Base-by-base conservation (phyloP, 2,888 invertebrate species). In the Drosophila quinaria region DNA sequence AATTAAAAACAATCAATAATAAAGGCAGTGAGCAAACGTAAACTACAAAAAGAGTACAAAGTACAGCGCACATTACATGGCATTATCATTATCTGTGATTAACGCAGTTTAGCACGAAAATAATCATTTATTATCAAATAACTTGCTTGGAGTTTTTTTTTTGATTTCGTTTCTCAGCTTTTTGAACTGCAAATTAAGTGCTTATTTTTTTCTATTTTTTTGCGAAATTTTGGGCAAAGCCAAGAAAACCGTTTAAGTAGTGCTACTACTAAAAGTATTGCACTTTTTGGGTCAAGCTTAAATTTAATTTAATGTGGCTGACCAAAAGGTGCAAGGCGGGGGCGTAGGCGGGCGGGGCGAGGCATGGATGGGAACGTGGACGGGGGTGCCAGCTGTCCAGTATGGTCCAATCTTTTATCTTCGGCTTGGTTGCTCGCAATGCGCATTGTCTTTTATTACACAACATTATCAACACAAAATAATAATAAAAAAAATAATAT, bases 1-100 rank as follows among this genome's bases (percentile, higher is more conserved):
- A 84, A 84, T 84, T 84, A 84, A 87, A 87, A 84, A 89, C 89
- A 89, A 84, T 84, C 87, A 84, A 89, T 84, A 88, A 74, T 54
- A 72, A 59, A 67, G 35, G 52, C 49, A 55, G 56, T 19, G 25
- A 67, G 66, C 54, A 44, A 67, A 70, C 52, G 58, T 56, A 47
- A 52, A 39, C 41, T 67, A 33, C 63, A 22, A 22, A 22, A 22
- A 22, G 31, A 55, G 39, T 11, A 41, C 29, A 4, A 4, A 58
- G 31, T 52, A 44, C 55, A 52, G 54, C 17, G 59, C 52, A 51
- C 70, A 66, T 70, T 65, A 64, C 59, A 42, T 59, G 29, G 64
- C 87, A 80, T 74, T 78, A 87, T 78, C 75, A 87, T 84, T 84
- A 89, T 59, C 80, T 65, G 70, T 74, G 87, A 84, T 84, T 89